phyloP scores from a whole-genome alignment of 2,797 vertebrate genomes.

The Tangara arthus region DNA sequence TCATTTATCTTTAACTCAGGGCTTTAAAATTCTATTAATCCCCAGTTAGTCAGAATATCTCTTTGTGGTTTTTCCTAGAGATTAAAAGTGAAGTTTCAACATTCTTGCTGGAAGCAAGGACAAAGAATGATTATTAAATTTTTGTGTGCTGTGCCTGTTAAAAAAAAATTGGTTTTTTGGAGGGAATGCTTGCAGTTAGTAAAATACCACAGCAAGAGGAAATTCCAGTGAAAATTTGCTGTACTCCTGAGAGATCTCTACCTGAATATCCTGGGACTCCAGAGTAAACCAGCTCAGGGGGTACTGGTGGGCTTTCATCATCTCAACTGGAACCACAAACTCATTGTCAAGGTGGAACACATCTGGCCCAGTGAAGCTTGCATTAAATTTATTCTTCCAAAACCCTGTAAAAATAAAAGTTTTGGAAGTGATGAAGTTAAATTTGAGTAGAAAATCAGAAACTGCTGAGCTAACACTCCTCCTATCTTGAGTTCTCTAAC shows the following conservation, averaged over 20 bases:
- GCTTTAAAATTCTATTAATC: conserved; percentile 5
- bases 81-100: neutral
- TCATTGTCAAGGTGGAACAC: conserved; percentile 84
- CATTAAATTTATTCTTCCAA: conserved; percentile 89
- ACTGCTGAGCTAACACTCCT: neutral
- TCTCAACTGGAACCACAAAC: conserved; percentile 83
- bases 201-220: neutral
- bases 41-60: neutral
- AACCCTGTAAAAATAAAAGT: conserved; percentile 76
- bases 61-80: neutral
- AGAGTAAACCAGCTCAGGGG: conserved; percentile 83
- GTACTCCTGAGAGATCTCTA: conserved; percentile 38
- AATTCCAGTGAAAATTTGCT: neutral
- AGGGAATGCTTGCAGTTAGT: neutral
- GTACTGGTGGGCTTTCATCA: conserved; percentile 89
- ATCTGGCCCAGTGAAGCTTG: conserved; percentile 81
- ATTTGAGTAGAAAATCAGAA: neutral
- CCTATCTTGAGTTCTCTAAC: neutral
- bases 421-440: neutral
- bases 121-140: neutral
- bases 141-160: neutral
- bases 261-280: conserved; percentile 85
- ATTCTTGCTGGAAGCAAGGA: neutral
- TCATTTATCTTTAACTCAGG: neutral
- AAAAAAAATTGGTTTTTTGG: neutral